phyloP scores from a whole-genome alignment of 2,888 invertebrate genomes.

The Alloscopus bannaensis region DNA sequence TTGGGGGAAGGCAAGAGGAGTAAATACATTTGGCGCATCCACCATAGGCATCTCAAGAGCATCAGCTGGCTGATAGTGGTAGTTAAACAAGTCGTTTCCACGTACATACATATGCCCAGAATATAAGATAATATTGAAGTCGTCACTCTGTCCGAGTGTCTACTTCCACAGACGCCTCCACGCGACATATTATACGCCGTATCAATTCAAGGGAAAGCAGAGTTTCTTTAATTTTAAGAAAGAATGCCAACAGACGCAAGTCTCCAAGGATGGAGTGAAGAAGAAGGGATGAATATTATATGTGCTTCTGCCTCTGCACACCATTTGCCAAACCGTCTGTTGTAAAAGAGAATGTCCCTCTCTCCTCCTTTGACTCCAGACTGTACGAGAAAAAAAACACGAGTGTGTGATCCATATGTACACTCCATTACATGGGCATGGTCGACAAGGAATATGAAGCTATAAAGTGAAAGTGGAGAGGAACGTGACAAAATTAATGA shows the following conservation, averaged over 20 bases:
- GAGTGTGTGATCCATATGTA: neutral
- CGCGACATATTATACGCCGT: too few relatives aligned
- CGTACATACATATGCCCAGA: neutral
- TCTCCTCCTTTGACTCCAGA: too few relatives aligned
- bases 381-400: too few relatives aligned
- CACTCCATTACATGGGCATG: neutral
- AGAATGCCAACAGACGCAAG: conserved; percentile 6
- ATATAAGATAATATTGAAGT: neutral
- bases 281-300: neutral
- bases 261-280: conserved; percentile 26
- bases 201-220: conserved; percentile 18
- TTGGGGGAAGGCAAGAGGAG: neutral
- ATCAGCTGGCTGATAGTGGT: conserved; percentile 15
- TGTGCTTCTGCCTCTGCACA: conserved; percentile 1
- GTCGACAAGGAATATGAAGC: conserved; percentile 37
- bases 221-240: conserved; percentile 24
- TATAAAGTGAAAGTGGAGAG: conserved; percentile 54
- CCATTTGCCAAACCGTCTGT: too few relatives aligned
- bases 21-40: neutral
- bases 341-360: too few relatives aligned
- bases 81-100: conserved; percentile 20
- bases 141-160: too few relatives aligned
- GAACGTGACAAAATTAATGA: conserved; percentile 66
- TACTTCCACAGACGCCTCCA: too few relatives aligned
- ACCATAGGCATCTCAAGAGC: neutral